Base-by-base conservation (phyloP, 2,888 invertebrate genomes). In the Marasmarcha lunaedactyla region DNA sequence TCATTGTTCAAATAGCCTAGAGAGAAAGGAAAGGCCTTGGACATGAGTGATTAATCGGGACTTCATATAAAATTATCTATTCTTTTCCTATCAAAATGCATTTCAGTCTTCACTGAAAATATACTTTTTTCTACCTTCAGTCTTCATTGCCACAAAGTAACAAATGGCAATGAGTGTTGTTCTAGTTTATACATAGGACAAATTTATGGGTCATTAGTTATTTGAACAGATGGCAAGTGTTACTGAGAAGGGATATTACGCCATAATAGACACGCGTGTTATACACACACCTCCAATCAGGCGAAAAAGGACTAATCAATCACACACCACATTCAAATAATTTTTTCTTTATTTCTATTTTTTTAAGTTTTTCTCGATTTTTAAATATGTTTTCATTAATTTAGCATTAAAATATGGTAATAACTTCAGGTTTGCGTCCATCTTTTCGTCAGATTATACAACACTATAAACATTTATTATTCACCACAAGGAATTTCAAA, bases 401-500 rank as follows among this genome's bases (percentile, higher is more conserved):
- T 85, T 85, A 84, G 84, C 78, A 78, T 84, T 83, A 84, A 81
- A 77, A 72, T 71, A 74, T 72, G 77, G 76, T 77, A 73, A 68
- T 72, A 76, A 76, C 73, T 74, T 73, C 72, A 72, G 64, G 76
- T 76, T 76, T 77, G 76, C 64, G 67, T 77, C 70, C 71, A 59
- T 63, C 70, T 69, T 68, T 70, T 69, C 68, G 61, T 64, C 58
- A 58, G 66, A 57, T 63, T 58, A 64, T 59, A 57, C 56, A 70
- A 55, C 59, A 59, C 58, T 64, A 62, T 63, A 65, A 66, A 65
- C 54, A 63, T 56, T 55, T 55, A 57, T 57, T 59, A 63, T 65
- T 63, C 63, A 65, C 61, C 62, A 61, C 59, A 53, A 54, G 50
- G 60, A 59, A 61, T 61, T 64, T 54, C 48, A 57, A 49, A 58